Base-by-base conservation (phyloP, 2,888 invertebrate species). In the Nomada lathburiana region DNA sequence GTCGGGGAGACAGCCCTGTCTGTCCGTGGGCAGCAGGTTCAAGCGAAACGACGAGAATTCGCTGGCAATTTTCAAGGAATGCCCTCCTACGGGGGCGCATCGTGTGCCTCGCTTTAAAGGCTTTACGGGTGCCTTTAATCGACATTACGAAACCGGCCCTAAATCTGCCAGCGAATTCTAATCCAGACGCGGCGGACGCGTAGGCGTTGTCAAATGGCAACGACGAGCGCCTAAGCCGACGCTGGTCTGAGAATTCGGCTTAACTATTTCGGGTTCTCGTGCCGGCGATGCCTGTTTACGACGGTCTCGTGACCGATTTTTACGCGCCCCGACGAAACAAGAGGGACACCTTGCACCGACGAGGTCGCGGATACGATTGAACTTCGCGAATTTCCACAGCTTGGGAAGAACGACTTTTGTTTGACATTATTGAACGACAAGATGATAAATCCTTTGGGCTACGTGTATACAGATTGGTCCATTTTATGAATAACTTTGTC, bases 181-280 rank as follows among this genome's bases (percentile, higher is more conserved):
- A 85, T 85, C 83, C 83, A 83, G 83, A 77, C 78, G 72, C 60
- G 72, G 60, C 55, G 13, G 67, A 36, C 64, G 80, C 86, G 85
- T 87, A 77, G 83, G 87, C 85, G 86, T 87, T 86, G 85, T 87
- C 85, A 86, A 87, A 87, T 87, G 84, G 86, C 86, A 86, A 84
- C 82, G 83, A 65, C 74, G 80, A 80, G 53, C 83, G 79, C 55
- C 81, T 87, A 86, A 87, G 85, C 83, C 87, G 47, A 76, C 78
- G 84, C 76, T 80, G 84, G 82, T 83, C 85, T 68, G 80, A 85
- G 83, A 82, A 86, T 82, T 86, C 84, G 82, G 80, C 83, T 85
- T 80, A 79, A 85, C 87, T 87, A 86, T 86, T 86, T 87, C 83
- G 76, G 80, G 82, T 83, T 76, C 76, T 76, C 77, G 84, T 59